phyloP scores from a whole-genome alignment of 2,888 invertebrate genomes.

The Arge pagana region DNA sequence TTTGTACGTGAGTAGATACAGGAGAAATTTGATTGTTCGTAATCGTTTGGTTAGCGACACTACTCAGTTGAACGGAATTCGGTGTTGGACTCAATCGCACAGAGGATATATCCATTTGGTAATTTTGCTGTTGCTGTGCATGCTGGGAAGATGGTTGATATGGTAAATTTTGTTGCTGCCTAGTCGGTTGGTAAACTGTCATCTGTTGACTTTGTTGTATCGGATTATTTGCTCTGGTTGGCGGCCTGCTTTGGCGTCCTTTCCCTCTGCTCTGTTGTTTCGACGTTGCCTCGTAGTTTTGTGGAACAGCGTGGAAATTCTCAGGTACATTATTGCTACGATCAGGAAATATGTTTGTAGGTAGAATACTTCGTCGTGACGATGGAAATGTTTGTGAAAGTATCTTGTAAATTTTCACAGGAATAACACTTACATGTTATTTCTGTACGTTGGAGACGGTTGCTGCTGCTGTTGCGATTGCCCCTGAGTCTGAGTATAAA shows the following conservation, averaged over 20 bases:
- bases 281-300: slow-evolving; percentile 35
- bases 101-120: slow-evolving; percentile 47
- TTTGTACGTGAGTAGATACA: slow-evolving; percentile 36
- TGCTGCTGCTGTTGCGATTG: slow-evolving; percentile 33
- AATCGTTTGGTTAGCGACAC: slow-evolving; percentile 26
- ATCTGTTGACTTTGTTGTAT: slow-evolving; percentile 54
- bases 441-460: slow-evolving; percentile 38
- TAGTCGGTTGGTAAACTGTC: slow-evolving; percentile 55
- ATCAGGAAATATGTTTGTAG: slow-evolving; percentile 1
- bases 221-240: slow-evolving; percentile 39
- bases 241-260: slow-evolving; percentile 38
- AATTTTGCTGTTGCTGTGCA: slow-evolving; percentile 41
- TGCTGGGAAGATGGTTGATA: slow-evolving; percentile 41
- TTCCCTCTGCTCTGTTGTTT: slow-evolving; percentile 42
- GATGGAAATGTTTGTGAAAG: not conserved
- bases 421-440: slow-evolving; percentile 43
- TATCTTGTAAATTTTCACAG: not conserved
- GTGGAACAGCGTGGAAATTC: slow-evolving; percentile 37
- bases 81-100: slow-evolving; percentile 40
- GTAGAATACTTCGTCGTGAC: no score
- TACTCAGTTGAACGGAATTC: slow-evolving; percentile 39
- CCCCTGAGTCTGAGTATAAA: slow-evolving; percentile 49
- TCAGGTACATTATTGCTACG: slow-evolving; percentile 36
- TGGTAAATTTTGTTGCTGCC: slow-evolving; percentile 42
- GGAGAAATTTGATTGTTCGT: slow-evolving; percentile 34